A percentile compares a stretch with the other conserved stretches of the same genome.
These are phyloP conservation scores for Glossosoma conforme DNA, from an alignment of 1,140 invertebrate genomes.

Conservation along the genomic window DNA sequence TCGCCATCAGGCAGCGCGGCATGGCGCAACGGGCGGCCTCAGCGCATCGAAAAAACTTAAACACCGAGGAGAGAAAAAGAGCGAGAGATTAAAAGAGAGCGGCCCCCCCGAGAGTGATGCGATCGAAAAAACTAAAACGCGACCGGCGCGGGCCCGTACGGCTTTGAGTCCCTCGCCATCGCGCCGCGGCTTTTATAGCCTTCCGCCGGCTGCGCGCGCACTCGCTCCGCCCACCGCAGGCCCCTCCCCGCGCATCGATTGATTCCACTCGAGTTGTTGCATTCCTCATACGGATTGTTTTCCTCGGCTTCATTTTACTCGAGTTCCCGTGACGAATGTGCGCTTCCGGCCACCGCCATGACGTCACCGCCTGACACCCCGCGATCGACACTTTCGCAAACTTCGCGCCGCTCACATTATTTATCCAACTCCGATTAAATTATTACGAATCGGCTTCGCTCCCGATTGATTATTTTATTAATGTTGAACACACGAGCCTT, in stretches of 20 bases:
- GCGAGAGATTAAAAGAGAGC: slow-evolving; percentile 35
- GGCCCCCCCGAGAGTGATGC: slow-evolving; percentile 45
- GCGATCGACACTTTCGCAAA: slow-evolving; percentile 8
- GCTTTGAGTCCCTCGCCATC: slow-evolving; percentile 43
- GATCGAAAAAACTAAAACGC: slow-evolving; percentile 40
- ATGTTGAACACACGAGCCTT: slow-evolving; percentile 2
- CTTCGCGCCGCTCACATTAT: neutral
- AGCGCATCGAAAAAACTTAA: slow-evolving; percentile 39
- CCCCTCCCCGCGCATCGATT: slow-evolving; percentile 34
- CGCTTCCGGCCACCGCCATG: slow-evolving; percentile 8
- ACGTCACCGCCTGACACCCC: neutral
- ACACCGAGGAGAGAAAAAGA: slow-evolving; percentile 38
- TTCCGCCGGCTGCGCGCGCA: slow-evolving; percentile 24
- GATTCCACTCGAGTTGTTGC: slow-evolving; percentile 32
- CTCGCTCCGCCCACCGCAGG: slow-evolving; percentile 17
- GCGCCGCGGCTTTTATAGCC: slow-evolving; percentile 43
- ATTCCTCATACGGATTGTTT: slow-evolving; percentile 31
- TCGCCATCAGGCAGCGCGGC: slow-evolving; percentile 85
- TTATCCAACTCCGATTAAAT: too few relatives aligned
- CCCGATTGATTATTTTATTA: neutral
- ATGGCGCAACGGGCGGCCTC: slow-evolving; percentile 53
- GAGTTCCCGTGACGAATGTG: slow-evolving; percentile 22
- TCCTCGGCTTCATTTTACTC: slow-evolving; percentile 24
- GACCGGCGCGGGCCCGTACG: slow-evolving; percentile 49
- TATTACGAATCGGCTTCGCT: neutral